Conservation (phyloP, 2,113 vertebrate genomes). For the Pheucticus melanocephalus region DNA sequence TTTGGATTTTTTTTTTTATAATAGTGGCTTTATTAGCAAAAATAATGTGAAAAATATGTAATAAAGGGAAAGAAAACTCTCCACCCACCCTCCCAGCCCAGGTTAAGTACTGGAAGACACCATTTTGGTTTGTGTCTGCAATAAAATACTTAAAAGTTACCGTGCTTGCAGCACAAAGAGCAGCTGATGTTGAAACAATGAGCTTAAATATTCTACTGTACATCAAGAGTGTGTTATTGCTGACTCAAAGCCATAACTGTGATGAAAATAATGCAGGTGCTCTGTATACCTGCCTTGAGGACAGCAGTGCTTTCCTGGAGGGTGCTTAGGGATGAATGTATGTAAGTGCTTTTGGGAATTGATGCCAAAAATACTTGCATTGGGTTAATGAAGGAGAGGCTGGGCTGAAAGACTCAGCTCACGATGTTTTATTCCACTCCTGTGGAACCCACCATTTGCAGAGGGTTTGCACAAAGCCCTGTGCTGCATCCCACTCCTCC, state of each 20-base stretch:
- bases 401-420: background rate
- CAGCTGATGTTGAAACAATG: background rate
- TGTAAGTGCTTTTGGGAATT: background rate
- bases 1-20: background rate
- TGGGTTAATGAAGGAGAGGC: background rate
- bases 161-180: accelerated
- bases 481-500: background rate
- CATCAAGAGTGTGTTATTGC: background rate
- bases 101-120: background rate
- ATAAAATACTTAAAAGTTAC: background rate
- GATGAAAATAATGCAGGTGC: background rate
- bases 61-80: background rate
- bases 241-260: background rate
- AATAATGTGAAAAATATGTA: background rate
- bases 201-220: accelerated
- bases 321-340: background rate
- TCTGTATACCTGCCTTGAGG: background rate
- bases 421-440: accelerated
- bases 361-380: accelerated
- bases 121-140: background rate
- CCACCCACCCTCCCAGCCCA: background rate
- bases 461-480: background rate
- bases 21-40: background rate
- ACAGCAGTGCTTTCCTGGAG: background rate
- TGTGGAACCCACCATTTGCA: background rate